Base-by-base conservation (phyloP, 30 jellyfish, hydroid and myxozoan species). In the Morbakka virulenta region DNA sequence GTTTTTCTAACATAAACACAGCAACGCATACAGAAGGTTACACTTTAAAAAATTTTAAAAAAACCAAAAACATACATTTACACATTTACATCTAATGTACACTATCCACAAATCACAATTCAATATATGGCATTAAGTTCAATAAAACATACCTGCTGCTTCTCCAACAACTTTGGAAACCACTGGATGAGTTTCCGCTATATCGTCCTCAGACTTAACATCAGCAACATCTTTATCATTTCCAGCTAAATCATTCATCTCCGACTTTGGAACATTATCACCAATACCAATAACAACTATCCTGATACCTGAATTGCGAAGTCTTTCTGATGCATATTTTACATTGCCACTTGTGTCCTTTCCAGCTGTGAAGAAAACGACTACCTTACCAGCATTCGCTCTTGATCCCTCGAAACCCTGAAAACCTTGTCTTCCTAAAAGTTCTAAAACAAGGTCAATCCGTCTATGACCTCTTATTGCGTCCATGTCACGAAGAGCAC, bases 251-350 rank as follows among this genome's bases (percentile, higher is more conserved):
- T 67, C 3, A 12, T 47, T 51, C 35, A 79, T 17, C 25, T 87
- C 81, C 23, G 35, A 51, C 13, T 57, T 52, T 14, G 36, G 29
- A 48, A 50, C 74, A 27, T 36, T 79, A 3, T 62, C 11, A 2
- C 94, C 96, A 29, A 87, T 67, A 3, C 81, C 93, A 24, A 79
- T 64, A 0, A 87, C 79, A 47, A 48, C 53, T 14, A 87, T 28
- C 31, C 62, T 74, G 26, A 72, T 72, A 28, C 82, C 63, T 0
- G 1, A 25, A 17, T 26, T 47, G 52, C 35, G 50, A 12, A 87
- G 41, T 13, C 41, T 67, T 0, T 52, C 74, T 35, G 80, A 50
- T 23, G 25, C 66, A 20, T 61, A 29, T 25, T 29, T 41, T 32
- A 72, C 23, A 13, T 49, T 51, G 2, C 22, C 48, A 3, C 4